These are phyloP conservation scores for Centroberyx gerrardi DNA, from an alignment of 2,797 vertebrate genomes.

Conservation along the genomic window DNA sequence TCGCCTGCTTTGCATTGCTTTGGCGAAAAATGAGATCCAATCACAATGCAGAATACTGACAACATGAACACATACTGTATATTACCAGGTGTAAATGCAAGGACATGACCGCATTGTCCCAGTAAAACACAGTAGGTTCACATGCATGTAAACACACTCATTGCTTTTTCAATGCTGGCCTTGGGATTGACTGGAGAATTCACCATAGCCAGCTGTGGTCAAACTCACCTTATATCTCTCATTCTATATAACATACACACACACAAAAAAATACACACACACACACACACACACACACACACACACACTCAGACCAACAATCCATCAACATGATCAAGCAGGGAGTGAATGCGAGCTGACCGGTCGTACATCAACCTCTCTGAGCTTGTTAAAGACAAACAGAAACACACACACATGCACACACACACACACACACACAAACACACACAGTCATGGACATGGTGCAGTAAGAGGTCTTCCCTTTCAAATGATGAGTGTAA, in stretches of 20 bases:
- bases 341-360: constrained; percentile 67
- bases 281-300: constrained; percentile 29
- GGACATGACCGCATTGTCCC: constrained; percentile 23
- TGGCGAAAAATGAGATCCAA: constrained; percentile 20
- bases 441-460: background rate
- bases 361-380: constrained; percentile 77
- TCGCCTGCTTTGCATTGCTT: constrained; percentile 22
- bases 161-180: constrained; percentile 47
- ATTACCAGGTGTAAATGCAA: background rate
- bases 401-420: constrained; percentile 27
- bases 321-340: constrained; percentile 79
- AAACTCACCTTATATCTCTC: constrained; percentile 58
- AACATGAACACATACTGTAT: background rate
- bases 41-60: constrained; percentile 45
- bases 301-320: constrained; percentile 51
- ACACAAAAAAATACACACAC: constrained; percentile 35
- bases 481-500: constrained; percentile 58
- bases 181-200: constrained; percentile 2
- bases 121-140: no score
- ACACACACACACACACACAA: constrained; percentile 23
- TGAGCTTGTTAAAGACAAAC: constrained; percentile 74
- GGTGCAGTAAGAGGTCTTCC: constrained; percentile 16
- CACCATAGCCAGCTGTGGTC: constrained; percentile 4
- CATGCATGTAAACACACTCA: constrained; percentile 1
- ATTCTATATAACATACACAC: constrained; percentile 44